phyloP scores from a whole-genome alignment of 2,113 vertebrate species.

The Corythornis cristatus region DNA sequence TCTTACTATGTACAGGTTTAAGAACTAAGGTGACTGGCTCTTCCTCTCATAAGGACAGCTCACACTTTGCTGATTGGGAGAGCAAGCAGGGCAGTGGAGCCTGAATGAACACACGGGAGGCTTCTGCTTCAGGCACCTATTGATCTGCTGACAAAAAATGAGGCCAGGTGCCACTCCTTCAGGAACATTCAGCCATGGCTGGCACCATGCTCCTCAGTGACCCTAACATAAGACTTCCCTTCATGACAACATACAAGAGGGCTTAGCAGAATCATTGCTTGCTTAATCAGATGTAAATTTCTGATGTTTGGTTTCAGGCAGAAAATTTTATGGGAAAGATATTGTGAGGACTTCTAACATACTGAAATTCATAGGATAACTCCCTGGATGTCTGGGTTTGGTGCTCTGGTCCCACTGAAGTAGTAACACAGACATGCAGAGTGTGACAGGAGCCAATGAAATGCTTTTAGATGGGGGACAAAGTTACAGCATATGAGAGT shows the following conservation, averaged over 20 bases:
- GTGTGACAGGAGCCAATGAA: background rate
- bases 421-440: background rate
- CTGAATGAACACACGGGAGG: fast-evolving
- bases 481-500: background rate
- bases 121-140: background rate
- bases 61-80: background rate
- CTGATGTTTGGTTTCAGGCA: background rate
- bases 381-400: background rate
- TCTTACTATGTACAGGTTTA: fast-evolving
- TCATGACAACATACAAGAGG: background rate
- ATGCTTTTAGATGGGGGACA: background rate
- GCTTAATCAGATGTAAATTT: background rate
- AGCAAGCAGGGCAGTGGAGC: background rate
- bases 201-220: fast-evolving
- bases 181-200: background rate
- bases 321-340: background rate
- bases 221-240: background rate
- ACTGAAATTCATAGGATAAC: background rate
- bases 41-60: background rate
- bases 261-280: background rate
- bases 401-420: background rate
- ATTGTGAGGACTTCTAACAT: background rate
- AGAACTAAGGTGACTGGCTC: background rate
- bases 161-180: background rate
- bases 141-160: fast-evolving